These are phyloP conservation scores for Drosophila kanapiae DNA, from an alignment of 1,140 invertebrate species.

Conservation along the genomic window DNA sequence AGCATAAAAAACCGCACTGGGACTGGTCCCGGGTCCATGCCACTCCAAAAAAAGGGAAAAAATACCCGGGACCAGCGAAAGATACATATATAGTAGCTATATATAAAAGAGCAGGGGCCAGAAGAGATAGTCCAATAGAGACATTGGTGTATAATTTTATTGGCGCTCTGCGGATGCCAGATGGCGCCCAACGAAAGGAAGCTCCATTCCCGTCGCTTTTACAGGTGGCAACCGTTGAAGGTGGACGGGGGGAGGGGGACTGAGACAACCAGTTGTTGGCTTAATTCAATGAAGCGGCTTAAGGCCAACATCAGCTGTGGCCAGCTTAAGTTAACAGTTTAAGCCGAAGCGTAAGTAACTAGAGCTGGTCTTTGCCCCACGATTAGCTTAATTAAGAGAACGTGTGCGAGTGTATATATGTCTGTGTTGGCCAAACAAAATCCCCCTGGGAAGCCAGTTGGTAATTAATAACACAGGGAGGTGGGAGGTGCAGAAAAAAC, in stretches of 20 bases:
- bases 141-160: conserved; percentile 79
- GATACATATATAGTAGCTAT: conserved; percentile 11
- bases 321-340: conserved; percentile 55
- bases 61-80: conserved; percentile 9
- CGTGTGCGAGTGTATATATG: neutral
- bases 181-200: conserved; percentile 30
- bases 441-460: conserved; percentile 28
- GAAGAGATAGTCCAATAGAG: conserved; percentile 61
- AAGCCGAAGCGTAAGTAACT: conserved; percentile 41
- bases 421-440: conserved; percentile 30
- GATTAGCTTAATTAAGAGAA: conserved; percentile 56
- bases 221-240: conserved; percentile 39
- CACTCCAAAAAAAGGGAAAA: conserved; percentile 13
- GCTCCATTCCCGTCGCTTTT: conserved; percentile 15
- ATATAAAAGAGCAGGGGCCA: conserved; percentile 7
- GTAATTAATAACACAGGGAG: conserved; percentile 12
- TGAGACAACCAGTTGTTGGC: conserved; percentile 53
- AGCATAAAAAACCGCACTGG: conserved; percentile 54
- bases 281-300: conserved; percentile 76
- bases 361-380: conserved; percentile 28
- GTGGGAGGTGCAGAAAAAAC: neutral
- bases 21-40: conserved; percentile 24
- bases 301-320: conserved; percentile 46
- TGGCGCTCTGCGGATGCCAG: conserved; percentile 70
- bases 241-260: neutral